A percentile compares a stretch with the other conserved stretches of the same genome.
Conservation (phyloP, 2,888 invertebrate genomes). For the Morpho deidamia region DNA sequence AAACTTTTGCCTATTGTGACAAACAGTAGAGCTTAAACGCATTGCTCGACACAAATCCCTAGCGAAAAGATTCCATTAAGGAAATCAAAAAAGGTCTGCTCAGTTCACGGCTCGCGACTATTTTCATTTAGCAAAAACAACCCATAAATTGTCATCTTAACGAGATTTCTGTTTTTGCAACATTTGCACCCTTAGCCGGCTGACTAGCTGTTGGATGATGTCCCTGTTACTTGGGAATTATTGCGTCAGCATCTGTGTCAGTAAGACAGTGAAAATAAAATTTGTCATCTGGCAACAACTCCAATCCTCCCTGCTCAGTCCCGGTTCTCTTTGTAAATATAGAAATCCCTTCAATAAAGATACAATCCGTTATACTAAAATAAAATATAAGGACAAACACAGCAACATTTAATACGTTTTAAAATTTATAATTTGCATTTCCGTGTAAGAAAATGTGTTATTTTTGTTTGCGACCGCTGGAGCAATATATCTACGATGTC, state of each 20-base stretch:
- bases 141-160: slow-evolving; percentile 79
- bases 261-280: slow-evolving; percentile 7
- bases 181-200: slow-evolving; percentile 60
- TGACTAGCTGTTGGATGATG: slow-evolving; percentile 38
- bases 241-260: slow-evolving; percentile 40
- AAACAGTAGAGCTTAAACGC: slow-evolving; percentile 56
- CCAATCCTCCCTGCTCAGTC: neutral
- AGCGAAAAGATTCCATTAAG: slow-evolving; percentile 77
- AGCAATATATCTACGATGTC: too few relatives aligned
- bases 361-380: neutral
- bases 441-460: too few relatives aligned
- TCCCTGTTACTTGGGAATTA: slow-evolving; percentile 40
- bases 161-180: slow-evolving; percentile 77
- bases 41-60: slow-evolving; percentile 71
- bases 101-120: slow-evolving; percentile 70
- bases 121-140: slow-evolving; percentile 79
- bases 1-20: slow-evolving; percentile 13
- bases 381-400: neutral
- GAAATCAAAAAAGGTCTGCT: slow-evolving; percentile 77
- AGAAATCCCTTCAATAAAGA: slow-evolving; percentile 1
- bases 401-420: too few relatives aligned
- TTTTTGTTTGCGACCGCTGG: too few relatives aligned
- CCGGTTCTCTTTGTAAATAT: neutral
- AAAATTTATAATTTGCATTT: too few relatives aligned
- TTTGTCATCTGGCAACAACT: slow-evolving; percentile 3